Conservation (phyloP, 1,140 invertebrate genomes). For the Brachionus koreanus region DNA sequence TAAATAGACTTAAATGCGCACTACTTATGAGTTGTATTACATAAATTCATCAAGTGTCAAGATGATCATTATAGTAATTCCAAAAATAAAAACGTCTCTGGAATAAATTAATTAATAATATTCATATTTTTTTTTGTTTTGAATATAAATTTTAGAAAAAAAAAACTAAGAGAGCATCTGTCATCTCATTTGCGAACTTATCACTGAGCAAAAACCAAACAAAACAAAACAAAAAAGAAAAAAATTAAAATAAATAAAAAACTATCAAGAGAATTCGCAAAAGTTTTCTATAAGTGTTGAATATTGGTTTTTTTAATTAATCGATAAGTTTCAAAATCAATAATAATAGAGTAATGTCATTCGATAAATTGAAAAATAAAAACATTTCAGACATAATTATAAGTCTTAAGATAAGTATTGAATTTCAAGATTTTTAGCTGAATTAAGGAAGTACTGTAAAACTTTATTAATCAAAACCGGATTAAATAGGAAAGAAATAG, state of each 20-base stretch:
- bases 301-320: constrained; percentile 32
- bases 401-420: constrained; percentile 6
- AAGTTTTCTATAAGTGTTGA: constrained; percentile 9
- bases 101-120: background rate
- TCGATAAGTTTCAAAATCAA: constrained; percentile 28
- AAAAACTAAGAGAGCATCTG: background rate
- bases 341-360: constrained; percentile 18
- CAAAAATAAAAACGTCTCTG: background rate
- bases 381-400: constrained; percentile 23
- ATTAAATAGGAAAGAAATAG: background rate
- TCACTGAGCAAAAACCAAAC: background rate
- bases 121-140: background rate
- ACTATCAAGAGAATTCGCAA: constrained; percentile 12
- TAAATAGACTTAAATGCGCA: background rate
- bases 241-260: constrained; percentile 33
- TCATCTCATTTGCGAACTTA: background rate
- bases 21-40: background rate
- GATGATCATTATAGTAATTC: background rate
- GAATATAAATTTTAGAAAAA: background rate
- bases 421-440: constrained; percentile 13
- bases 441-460: background rate
- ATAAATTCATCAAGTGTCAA: background rate
- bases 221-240: background rate
- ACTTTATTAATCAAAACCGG: background rate
- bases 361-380: constrained; percentile 16